These are phyloP conservation scores for Agriopis marginaria DNA, from an alignment of 2,888 invertebrate species.

Conservation along the genomic window DNA sequence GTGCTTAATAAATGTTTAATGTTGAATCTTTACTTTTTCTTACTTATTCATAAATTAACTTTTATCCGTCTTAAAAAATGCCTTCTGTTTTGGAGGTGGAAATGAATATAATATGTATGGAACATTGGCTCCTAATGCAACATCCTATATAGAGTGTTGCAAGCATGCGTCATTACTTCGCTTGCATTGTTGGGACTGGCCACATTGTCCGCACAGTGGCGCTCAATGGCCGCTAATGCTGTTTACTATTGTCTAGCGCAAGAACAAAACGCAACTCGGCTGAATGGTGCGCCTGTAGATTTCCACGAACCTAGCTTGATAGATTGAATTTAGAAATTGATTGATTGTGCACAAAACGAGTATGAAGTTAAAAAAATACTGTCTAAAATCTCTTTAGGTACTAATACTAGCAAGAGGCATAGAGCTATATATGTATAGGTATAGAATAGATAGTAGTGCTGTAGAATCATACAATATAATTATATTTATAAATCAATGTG, in stretches of 20 bases:
- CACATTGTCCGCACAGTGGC: constrained; percentile 76
- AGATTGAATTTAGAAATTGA: constrained; percentile 50
- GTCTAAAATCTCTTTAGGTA: no score
- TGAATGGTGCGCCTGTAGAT: constrained; percentile 48
- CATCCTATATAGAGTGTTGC: constrained; percentile 42
- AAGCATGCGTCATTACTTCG: constrained; percentile 50
- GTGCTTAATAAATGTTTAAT: no score
- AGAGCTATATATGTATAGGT: no score
- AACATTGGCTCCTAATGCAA: not conserved
- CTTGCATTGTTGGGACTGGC: constrained; percentile 50
- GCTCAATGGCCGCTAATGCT: constrained; percentile 68
- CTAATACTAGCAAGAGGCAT: no score
- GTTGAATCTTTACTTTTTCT: no score
- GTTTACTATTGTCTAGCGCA: constrained; percentile 68
- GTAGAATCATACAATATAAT: no score
- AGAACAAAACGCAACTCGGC: constrained; percentile 63
- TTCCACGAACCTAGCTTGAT: constrained; percentile 62
- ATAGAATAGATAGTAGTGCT: no score
- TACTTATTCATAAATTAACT: no score
- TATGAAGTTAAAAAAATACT: constrained; percentile 8
- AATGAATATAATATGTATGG: no score
- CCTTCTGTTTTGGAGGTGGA: not conserved
- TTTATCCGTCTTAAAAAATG: no score
- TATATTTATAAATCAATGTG: no score
- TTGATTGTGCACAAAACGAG: constrained; percentile 44